These are phyloP conservation scores for Anoplopoma fimbria DNA, from an alignment of 2,113 vertebrate species.

Conservation along the genomic window DNA sequence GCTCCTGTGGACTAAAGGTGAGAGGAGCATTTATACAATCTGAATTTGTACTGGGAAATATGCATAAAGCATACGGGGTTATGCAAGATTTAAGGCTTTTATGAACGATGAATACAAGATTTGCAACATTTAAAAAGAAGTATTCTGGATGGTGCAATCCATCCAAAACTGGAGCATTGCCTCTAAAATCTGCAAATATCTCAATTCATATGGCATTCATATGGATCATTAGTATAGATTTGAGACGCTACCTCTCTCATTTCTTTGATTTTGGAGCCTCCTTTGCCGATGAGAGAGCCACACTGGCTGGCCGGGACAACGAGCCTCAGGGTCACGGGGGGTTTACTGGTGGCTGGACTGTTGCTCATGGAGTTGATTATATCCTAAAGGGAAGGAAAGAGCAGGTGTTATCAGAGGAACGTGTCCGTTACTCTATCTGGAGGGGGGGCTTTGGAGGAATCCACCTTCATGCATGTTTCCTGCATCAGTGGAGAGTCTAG, in stretches of 20 bases:
- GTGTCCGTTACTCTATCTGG: no score
- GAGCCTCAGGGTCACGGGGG: slow-evolving; percentile 93
- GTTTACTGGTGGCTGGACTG: slow-evolving; percentile 97
- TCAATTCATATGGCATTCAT: neutral
- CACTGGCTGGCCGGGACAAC: slow-evolving; percentile 97
- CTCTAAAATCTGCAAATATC: neutral
- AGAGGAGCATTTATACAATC: neutral
- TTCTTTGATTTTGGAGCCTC: slow-evolving; percentile 98
- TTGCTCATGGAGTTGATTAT: slow-evolving; percentile 99
- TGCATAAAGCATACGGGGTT: neutral
- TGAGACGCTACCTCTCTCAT: slow-evolving; percentile 91
- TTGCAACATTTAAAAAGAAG: neutral
- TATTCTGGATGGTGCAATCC: neutral
- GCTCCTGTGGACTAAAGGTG: slow-evolving; percentile 93
- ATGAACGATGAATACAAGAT: neutral
- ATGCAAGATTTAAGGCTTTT: slow-evolving; percentile 12
- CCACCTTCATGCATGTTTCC: neutral
- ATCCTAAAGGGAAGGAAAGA: slow-evolving; percentile 83
- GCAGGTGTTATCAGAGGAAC: neutral
- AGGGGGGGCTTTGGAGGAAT: neutral
- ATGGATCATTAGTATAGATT: neutral
- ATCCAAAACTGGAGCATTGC: neutral
- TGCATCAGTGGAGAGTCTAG: neutral
- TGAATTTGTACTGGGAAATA: neutral
- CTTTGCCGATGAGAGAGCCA: slow-evolving; percentile 96